Evolutionary conservation across 2,888 invertebrate genomes (phyloP).

Genomic region (Scrobipalpa costella): DNA sequence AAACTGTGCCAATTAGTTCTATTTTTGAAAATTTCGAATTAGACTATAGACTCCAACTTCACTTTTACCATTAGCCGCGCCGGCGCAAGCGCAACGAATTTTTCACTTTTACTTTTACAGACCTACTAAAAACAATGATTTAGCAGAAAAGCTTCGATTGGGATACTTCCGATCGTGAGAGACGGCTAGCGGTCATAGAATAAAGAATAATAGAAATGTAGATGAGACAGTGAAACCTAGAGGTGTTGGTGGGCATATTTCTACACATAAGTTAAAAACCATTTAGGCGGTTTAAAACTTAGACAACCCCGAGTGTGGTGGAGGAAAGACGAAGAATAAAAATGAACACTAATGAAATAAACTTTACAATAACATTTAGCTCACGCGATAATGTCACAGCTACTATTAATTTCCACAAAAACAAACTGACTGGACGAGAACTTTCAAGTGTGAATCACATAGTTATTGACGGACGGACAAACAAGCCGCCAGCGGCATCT

Average conservation of each 20-base stretch:
- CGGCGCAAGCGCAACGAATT: conserved; percentile 44
- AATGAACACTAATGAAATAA: too few relatives aligned
- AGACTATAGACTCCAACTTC: conserved; percentile 30
- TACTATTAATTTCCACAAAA: background rate
- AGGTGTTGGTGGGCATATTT: too few relatives aligned
- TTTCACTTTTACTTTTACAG: conserved; percentile 66
- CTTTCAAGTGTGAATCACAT: conserved; percentile 25
- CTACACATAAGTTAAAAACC: too few relatives aligned
- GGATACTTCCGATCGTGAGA: conserved; percentile 40
- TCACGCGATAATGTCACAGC: background rate
- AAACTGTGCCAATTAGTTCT: conserved; percentile 7
- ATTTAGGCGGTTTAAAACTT: too few relatives aligned
- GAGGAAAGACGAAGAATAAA: too few relatives aligned
- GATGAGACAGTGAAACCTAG: background rate
- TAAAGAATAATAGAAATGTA: conserved; percentile 9
- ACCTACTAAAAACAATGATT: conserved; percentile 61
- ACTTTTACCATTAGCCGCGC: conserved; percentile 37
- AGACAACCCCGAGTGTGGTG: too few relatives aligned
- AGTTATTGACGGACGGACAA: conserved; percentile 8
- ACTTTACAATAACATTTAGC: too few relatives aligned
- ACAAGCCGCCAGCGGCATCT: conserved; percentile 11
- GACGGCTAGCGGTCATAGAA: conserved; percentile 35
- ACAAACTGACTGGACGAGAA: background rate
- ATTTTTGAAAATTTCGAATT: conserved; percentile 15
- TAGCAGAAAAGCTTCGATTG: conserved; percentile 48